These are phyloP conservation scores for Tenodera sinensis DNA, from an alignment of 2,888 invertebrate species.

Conservation along the genomic window DNA sequence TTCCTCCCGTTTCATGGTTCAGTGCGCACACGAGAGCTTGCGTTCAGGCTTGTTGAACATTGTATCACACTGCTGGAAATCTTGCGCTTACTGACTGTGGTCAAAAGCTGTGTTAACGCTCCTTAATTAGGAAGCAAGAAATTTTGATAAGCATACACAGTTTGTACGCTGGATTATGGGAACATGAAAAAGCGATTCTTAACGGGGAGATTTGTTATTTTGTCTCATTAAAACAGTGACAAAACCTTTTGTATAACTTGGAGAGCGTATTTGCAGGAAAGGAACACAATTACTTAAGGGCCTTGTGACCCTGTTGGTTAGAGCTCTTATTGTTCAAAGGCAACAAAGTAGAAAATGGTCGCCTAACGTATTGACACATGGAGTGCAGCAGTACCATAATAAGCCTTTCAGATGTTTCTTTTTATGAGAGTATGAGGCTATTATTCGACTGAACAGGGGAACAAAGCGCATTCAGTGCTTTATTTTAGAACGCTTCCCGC, in stretches of 20 bases:
- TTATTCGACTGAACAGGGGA: not conserved
- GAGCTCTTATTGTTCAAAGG: conserved; percentile 24
- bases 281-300: not conserved
- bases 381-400: conserved; percentile 10
- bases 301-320: conserved; percentile 16
- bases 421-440: not conserved
- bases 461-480: not conserved
- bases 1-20: no score
- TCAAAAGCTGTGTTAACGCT: no score
- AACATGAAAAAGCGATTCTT: no score
- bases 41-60: no score
- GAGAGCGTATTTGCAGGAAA: no score
- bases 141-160: no score
- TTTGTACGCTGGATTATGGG: no score
- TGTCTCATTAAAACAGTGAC: not conserved
- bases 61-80: no score
- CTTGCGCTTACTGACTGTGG: no score
- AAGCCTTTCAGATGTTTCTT: conserved; percentile 16
- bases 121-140: no score
- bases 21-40: no score
- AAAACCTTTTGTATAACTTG: not conserved
- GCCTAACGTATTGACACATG: conserved; percentile 14
- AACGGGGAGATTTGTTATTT: not conserved
- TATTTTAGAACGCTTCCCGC: not conserved
- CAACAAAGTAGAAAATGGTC: conserved; percentile 30